Evolutionary conservation across 1,140 invertebrate genomes (phyloP), one percentile per base, ranked within the genome.

Genomic region (Drosophila triauraria): DNA sequence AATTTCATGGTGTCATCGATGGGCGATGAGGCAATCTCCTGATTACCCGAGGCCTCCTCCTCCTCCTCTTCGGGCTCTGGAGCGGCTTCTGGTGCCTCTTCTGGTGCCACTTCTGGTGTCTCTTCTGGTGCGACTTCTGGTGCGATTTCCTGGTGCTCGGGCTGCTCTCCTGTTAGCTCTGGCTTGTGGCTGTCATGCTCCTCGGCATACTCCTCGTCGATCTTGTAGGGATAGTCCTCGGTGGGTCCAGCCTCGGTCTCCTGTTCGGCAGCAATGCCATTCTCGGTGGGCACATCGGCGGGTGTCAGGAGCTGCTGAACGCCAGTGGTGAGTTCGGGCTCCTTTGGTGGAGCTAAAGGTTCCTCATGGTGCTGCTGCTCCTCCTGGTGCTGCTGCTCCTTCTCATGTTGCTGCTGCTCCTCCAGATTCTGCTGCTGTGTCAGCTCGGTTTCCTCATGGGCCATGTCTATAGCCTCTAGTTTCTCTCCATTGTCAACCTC

Each of bases 211-310:
- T 92, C 91, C 58, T 92, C 87, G 13, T 92, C 91, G 12, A 92
- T 87, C 65, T 92, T 92, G 69, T 92, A 92, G 15, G 91, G 91
- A 81, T 92, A 92, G 40, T 92, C 91, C 44, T 92, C 90, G 32
- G 84, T 79, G 48, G 81, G 82, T 15, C 46, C 71, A 3, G 67
- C 50, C 17, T 90, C 88, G 1, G 77, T 87, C 27, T 83, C 75
- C 4, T 60, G 71, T 2, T 87, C 78, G 4, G 38, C 43, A 20
- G 35, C 72, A 13, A 67, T 82, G 6, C 59, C 65, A 51, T 80
- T 78, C 47, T 90, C 76, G 4, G 79, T 86, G 17, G 70, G 72
- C 40, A 82, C 74, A 70, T 82, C 79, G 4, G 78, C 79, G 10
- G 91, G 82, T 4, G 91, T 92, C n/a, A 91, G 56, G 25, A 78